These are phyloP conservation scores for Semnornis frantzii DNA, from an alignment of 2,113 vertebrate species.

Conservation along the genomic window DNA sequence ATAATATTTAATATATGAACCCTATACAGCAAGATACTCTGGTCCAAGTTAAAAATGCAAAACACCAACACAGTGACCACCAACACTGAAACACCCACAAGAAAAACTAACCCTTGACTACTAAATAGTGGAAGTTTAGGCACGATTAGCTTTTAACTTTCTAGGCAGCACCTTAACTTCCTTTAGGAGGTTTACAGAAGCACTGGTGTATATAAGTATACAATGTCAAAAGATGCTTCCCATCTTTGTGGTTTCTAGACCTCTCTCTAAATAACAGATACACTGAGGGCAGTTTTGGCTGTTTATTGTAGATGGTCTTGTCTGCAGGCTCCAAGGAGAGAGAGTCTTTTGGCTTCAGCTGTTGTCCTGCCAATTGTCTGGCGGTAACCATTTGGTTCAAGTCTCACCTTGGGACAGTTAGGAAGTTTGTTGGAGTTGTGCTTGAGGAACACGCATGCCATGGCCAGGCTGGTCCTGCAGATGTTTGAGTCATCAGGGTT, in stretches of 20 bases:
- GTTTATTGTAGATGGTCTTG: rapidly evolving
- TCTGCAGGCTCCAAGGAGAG: not conserved
- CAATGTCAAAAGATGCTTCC: not conserved
- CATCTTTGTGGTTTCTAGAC: not conserved
- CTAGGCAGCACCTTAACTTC: slow-evolving; percentile 2
- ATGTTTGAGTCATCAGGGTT: not conserved
- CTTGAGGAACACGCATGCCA: rapidly evolving
- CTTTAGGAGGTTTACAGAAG: not conserved
- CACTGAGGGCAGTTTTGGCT: not conserved
- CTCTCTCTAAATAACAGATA: not conserved
- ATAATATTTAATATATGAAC: slow-evolving; percentile 50
- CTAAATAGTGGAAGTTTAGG: slow-evolving; percentile 48
- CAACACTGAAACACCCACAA: not conserved
- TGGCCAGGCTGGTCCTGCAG: not conserved
- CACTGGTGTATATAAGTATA: not conserved
- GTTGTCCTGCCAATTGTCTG: not conserved
- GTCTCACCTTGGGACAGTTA: not conserved
- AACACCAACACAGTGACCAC: not conserved
- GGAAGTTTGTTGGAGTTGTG: not conserved
- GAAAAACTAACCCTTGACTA: slow-evolving; percentile 45
- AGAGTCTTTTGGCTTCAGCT: not conserved
- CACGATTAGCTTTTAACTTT: not conserved
- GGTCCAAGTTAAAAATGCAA: slow-evolving; percentile 36
- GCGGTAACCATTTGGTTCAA: not conserved
- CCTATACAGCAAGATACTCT: slow-evolving; percentile 20